A percentile compares a stretch with the other conserved stretches of the same genome.
phyloP scores from a whole-genome alignment of 2,113 vertebrate species.

The Chlorocebus sabaeus region DNA sequence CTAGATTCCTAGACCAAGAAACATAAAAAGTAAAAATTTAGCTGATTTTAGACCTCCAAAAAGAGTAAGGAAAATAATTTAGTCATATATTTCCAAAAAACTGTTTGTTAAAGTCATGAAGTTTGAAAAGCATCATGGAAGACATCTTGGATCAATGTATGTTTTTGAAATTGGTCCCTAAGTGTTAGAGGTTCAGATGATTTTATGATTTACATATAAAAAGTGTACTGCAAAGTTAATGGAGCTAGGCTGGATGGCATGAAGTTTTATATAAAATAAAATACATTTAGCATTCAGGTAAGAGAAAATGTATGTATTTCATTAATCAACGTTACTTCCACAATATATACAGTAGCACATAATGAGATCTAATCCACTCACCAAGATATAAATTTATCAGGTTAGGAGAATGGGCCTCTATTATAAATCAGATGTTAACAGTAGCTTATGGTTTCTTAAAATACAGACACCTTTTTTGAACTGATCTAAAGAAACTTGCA shows the following conservation, averaged over 20 bases:
- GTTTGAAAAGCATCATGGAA: neutral
- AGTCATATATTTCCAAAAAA: neutral
- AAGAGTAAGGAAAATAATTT: neutral
- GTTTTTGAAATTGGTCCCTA: neutral
- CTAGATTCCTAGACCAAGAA: neutral
- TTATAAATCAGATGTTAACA: neutral
- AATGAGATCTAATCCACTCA: neutral
- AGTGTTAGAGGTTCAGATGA: neutral
- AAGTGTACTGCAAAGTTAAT: neutral
- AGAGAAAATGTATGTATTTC: neutral
- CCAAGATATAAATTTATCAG: neutral
- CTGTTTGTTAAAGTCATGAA: neutral
- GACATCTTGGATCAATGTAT: neutral
- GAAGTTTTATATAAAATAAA: slow-evolving; percentile 5
- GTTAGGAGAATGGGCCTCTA: neutral
- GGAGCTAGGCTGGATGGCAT: neutral
- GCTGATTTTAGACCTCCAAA: neutral
- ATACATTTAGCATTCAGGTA: neutral
- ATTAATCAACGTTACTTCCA: neutral
- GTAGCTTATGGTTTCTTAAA: neutral
- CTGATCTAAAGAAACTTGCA: neutral
- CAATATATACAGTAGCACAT: neutral
- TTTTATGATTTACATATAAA: neutral
- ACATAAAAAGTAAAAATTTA: neutral
- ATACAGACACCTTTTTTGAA: slow-evolving; percentile 7